phyloP scores from a whole-genome alignment of 2,888 invertebrate species.

The Eulithis testata region DNA sequence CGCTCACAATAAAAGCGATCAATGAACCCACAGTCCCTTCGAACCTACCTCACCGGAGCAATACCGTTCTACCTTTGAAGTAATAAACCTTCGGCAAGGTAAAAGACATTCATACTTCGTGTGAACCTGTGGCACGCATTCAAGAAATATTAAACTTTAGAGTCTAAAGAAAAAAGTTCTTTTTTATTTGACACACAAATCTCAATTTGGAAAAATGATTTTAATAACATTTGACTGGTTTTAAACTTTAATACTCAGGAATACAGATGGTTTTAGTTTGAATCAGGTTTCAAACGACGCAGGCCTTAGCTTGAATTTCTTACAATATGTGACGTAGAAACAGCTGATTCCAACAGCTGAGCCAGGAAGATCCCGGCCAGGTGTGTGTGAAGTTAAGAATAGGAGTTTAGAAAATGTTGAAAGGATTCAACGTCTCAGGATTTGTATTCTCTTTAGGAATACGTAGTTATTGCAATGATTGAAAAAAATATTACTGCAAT shows the following conservation, averaged over 20 bases:
- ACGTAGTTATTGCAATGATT: too few relatives aligned
- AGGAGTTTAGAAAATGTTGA: constrained; percentile 21
- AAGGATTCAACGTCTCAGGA: constrained; percentile 11
- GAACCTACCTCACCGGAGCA: constrained; percentile 53
- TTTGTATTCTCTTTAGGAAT: neutral
- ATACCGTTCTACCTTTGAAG: constrained; percentile 48
- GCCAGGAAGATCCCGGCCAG: constrained; percentile 35
- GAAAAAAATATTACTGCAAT: too few relatives aligned
- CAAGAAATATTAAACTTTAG: constrained; percentile 1
- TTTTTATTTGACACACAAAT: neutral
- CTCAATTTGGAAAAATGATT: neutral
- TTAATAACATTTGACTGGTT: neutral
- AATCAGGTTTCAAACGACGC: neutral
- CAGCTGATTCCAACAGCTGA: constrained; percentile 47
- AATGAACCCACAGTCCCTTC: constrained; percentile 77
- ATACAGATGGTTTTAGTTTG: constrained; percentile 10
- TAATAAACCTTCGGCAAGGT: neutral
- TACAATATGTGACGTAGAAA: constrained; percentile 34
- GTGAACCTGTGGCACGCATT: constrained; percentile 3
- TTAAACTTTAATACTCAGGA: neutral
- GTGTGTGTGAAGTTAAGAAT: constrained; percentile 35
- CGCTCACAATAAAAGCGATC: constrained; percentile 77
- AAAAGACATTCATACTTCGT: neutral
- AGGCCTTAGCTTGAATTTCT: constrained; percentile 14
- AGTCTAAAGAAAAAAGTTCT: neutral